Evolutionary conservation across 64 coral and sea anemone species (phyloP).

Genomic region (Exaiptasia diaphana): DNA sequence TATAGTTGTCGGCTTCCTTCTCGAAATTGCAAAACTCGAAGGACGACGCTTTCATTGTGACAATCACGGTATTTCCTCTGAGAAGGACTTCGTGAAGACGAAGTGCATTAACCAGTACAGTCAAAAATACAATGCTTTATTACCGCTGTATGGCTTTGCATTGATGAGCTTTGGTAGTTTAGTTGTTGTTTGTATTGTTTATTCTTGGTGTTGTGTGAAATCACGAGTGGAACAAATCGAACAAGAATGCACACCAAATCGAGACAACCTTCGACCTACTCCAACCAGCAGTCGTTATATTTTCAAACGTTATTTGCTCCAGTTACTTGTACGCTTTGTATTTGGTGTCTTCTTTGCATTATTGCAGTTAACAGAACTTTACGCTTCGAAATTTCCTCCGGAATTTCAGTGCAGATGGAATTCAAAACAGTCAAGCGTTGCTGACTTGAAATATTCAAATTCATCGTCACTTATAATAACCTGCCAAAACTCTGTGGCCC

Average conservation of each 20-base stretch:
- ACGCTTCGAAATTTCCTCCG: constrained; percentile 19
- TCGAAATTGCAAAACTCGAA: background rate
- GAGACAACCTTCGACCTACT: constrained; percentile 34
- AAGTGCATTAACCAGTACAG: constrained; percentile 37
- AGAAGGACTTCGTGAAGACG: background rate
- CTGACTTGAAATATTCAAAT: background rate
- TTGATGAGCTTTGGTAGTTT: background rate
- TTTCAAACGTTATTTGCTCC: constrained; percentile 24
- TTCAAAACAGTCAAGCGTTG: background rate
- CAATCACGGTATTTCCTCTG: background rate
- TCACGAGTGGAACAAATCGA: constrained; percentile 16
- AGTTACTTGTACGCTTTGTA: constrained; percentile 7
- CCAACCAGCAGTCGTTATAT: constrained; percentile 22
- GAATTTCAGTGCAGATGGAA: background rate
- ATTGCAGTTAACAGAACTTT: constrained; percentile 25
- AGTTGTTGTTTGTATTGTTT: constrained; percentile 3
- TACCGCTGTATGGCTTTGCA: constrained; percentile 10
- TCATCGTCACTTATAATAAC: background rate
- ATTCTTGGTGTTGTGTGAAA: constrained; percentile 25
- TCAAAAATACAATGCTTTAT: constrained; percentile 17
- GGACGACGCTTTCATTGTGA: constrained; percentile 16
- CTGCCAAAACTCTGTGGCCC: constrained; percentile 18
- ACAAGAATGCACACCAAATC: background rate
- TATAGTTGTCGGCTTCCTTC: background rate
- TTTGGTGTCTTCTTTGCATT: constrained; percentile 17